A percentile compares a stretch with the other conserved stretches of the same genome.
These are phyloP conservation scores for Zoanthus solanderi DNA, from an alignment of 92 coral and sea anemone genomes.

Conservation along the genomic window DNA sequence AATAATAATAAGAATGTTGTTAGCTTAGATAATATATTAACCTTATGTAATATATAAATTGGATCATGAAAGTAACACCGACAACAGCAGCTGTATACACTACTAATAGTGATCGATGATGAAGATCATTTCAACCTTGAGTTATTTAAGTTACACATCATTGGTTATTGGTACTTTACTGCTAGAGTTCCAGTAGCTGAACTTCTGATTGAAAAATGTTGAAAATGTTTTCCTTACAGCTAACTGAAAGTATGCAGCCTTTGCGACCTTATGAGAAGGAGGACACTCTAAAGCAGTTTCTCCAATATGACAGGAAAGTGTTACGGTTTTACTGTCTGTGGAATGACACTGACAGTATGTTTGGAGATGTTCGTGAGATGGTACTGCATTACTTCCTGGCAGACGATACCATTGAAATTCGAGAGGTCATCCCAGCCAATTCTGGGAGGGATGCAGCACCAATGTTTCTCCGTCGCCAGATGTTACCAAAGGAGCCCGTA, in stretches of 20 bases:
- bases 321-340: slow-evolving; percentile 93
- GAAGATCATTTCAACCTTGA: no score
- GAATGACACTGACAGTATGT: slow-evolving; percentile 98
- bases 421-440: slow-evolving; percentile 89
- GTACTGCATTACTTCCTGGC: slow-evolving; percentile 96
- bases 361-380: slow-evolving; percentile 97
- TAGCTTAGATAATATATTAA: no score
- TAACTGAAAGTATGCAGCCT: slow-evolving; percentile 98
- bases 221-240: slow-evolving; percentile 46
- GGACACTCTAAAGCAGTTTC: slow-evolving; percentile 95
- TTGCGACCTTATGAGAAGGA: slow-evolving; percentile 97
- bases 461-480: slow-evolving; percentile 90
- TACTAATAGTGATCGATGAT: no score
- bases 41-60: no score
- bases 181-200: no score
- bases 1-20: no score
- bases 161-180: no score
- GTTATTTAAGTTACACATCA: no score
- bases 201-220: no score
- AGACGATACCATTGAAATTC: slow-evolving; percentile 94
- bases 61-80: no score
- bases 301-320: slow-evolving; percentile 91
- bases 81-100: no score
- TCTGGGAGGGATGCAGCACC: slow-evolving; percentile 99
- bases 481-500: slow-evolving; percentile 93